These are phyloP conservation scores for Amia ocellicauda DNA, from an alignment of 2,113 vertebrate species.

Conservation along the genomic window DNA sequence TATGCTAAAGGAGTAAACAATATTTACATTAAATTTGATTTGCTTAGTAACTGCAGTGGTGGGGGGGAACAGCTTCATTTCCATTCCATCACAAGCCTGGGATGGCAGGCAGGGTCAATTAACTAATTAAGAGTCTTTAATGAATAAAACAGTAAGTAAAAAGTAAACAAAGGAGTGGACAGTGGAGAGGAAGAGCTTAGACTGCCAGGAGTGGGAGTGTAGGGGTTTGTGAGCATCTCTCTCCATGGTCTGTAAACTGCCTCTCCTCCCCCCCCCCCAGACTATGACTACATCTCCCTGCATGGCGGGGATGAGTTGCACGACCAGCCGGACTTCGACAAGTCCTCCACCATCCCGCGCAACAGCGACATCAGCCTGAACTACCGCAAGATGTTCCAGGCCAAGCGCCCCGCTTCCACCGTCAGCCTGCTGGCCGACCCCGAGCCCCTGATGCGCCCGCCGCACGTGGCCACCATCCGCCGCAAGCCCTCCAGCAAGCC, in stretches of 20 bases:
- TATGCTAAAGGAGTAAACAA: too few relatives aligned
- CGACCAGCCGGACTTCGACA: constrained; percentile 68
- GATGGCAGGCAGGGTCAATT: too few relatives aligned
- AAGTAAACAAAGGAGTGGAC: too few relatives aligned
- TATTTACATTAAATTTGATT: too few relatives aligned
- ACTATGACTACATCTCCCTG: constrained; percentile 72
- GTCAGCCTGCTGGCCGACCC: constrained; percentile 68
- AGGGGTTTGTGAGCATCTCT: constrained; percentile 9
- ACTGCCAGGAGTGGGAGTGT: too few relatives aligned
- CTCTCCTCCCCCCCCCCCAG: constrained; percentile 38
- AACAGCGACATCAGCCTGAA: constrained; percentile 71
- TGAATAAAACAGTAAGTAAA: too few relatives aligned
- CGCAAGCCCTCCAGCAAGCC: constrained; percentile 75
- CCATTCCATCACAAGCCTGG: too few relatives aligned
- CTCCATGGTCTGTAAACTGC: background rate
- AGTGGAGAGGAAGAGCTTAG: too few relatives aligned
- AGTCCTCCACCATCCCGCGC: constrained; percentile 73
- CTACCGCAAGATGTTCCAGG: constrained; percentile 68
- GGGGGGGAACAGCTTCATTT: too few relatives aligned
- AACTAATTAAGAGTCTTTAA: too few relatives aligned
- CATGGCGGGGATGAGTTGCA: constrained; percentile 52
- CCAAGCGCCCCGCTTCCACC: constrained; percentile 68
- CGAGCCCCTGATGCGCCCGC: constrained; percentile 38
- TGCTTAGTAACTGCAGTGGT: too few relatives aligned
- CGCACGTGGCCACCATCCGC: constrained; percentile 72